Evolutionary conservation across 2,797 vertebrate genomes (phyloP).

Genomic region (Avahi laniger): DNA sequence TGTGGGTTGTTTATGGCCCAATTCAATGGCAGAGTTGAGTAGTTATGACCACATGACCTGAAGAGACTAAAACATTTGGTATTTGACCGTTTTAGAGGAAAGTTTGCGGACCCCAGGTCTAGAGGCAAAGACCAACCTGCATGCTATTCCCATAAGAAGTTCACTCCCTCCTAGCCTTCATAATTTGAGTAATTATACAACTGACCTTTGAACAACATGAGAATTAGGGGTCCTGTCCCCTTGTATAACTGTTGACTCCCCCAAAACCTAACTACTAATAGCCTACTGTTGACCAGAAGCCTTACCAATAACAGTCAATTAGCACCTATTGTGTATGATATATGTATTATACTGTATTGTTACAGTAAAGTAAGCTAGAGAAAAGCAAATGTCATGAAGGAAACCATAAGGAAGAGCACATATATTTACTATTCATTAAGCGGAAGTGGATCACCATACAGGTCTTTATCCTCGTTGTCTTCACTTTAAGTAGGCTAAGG

Average conservation of each 20-base stretch:
- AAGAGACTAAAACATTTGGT: neutral
- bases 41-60: fast-evolving
- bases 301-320: neutral
- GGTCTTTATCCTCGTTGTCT: neutral
- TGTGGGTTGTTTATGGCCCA: neutral
- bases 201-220: no score
- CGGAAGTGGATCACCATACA: neutral
- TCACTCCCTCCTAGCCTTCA: neutral
- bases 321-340: neutral
- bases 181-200: neutral
- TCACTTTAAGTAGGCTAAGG: neutral
- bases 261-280: no score
- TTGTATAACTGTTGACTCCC: no score
- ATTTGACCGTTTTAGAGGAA: neutral
- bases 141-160: neutral
- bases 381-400: neutral
- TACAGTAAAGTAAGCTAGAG: neutral
- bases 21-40: neutral
- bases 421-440: neutral
- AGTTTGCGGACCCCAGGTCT: neutral
- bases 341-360: neutral
- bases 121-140: neutral
- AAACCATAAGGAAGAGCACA: neutral
- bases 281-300: neutral
- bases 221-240: no score